These are phyloP conservation scores for Cheracebus regulus DNA, from an alignment of 2,797 vertebrate species.

Conservation along the genomic window DNA sequence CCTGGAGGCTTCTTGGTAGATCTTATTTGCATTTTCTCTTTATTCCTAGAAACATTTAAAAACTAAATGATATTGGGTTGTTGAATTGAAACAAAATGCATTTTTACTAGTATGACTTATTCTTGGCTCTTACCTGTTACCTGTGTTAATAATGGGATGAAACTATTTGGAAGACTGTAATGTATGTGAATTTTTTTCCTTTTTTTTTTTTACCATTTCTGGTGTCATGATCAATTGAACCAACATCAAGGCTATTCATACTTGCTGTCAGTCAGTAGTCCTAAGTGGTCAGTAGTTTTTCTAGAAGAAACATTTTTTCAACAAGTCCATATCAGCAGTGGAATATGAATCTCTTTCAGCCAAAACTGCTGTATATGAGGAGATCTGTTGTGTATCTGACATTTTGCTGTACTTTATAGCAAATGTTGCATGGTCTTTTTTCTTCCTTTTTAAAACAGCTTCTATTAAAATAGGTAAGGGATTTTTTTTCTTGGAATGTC, in stretches of 20 bases:
- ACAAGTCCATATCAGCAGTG: neutral
- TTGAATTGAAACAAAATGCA: neutral
- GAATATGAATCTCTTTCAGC: neutral
- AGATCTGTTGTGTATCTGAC: neutral
- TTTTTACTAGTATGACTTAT: neutral
- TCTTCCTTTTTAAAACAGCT: neutral
- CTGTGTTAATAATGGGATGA: neutral
- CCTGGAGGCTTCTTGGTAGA: neutral
- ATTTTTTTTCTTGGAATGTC: neutral
- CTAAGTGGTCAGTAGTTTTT: conserved; percentile 23
- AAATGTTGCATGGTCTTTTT: neutral
- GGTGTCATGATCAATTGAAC: neutral
- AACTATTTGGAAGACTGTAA: neutral
- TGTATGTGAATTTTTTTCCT: neutral
- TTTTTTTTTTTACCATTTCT: neutral
- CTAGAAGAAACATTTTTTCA: neutral
- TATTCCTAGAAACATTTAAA: conserved; percentile 7
- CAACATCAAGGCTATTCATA: neutral
- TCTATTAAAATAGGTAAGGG: neutral
- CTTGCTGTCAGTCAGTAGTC: neutral
- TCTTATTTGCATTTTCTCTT: conserved; percentile 25
- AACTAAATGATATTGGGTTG: neutral
- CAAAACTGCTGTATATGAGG: neutral
- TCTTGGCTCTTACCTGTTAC: neutral
- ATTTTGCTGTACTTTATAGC: neutral